These are phyloP conservation scores for Platyscapa corneri DNA, from an alignment of 1,140 invertebrate species.

Conservation along the genomic window DNA sequence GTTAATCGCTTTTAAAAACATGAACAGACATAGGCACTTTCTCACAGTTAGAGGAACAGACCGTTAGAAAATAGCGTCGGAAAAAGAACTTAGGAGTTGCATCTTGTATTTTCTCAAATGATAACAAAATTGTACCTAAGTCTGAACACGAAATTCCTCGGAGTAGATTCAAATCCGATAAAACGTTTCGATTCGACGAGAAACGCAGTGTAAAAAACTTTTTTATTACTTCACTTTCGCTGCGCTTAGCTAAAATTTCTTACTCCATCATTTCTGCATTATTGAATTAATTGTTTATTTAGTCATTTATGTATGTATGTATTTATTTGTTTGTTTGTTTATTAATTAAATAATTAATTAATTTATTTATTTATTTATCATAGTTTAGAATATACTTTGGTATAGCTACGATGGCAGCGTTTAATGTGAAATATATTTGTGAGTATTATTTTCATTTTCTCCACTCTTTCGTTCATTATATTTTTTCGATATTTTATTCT, in stretches of 20 bases:
- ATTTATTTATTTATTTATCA: slow-evolving; percentile 58
- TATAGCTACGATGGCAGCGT: slow-evolving; percentile 69
- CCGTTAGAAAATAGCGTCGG: background rate
- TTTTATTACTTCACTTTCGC: background rate
- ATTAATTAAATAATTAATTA: too few relatives aligned
- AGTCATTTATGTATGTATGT: slow-evolving; percentile 18
- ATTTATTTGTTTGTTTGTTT: too few relatives aligned
- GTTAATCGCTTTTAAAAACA: slow-evolving; percentile 10
- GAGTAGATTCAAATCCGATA: slow-evolving; percentile 38
- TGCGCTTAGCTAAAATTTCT: background rate
- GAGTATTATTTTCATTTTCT: slow-evolving; percentile 54
- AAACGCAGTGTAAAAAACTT: slow-evolving; percentile 43
- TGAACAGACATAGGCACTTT: slow-evolving; percentile 39
- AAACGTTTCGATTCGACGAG: slow-evolving; percentile 41
- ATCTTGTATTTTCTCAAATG: background rate
- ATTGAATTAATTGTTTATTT: slow-evolving; percentile 49
- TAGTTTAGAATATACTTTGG: slow-evolving; percentile 72
- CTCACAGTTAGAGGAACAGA: background rate
- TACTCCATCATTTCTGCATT: slow-evolving; percentile 40
- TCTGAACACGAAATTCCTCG: slow-evolving; percentile 29
- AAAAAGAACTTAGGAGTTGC: background rate
- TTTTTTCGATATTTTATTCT: slow-evolving; percentile 3
- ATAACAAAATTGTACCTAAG: slow-evolving; percentile 11
- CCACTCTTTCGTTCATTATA: slow-evolving; percentile 42
- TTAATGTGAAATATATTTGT: slow-evolving; percentile 68